These are phyloP conservation scores for Brachyhypopomus gauderio DNA, from an alignment of 2,113 vertebrate species.

Conservation along the genomic window DNA sequence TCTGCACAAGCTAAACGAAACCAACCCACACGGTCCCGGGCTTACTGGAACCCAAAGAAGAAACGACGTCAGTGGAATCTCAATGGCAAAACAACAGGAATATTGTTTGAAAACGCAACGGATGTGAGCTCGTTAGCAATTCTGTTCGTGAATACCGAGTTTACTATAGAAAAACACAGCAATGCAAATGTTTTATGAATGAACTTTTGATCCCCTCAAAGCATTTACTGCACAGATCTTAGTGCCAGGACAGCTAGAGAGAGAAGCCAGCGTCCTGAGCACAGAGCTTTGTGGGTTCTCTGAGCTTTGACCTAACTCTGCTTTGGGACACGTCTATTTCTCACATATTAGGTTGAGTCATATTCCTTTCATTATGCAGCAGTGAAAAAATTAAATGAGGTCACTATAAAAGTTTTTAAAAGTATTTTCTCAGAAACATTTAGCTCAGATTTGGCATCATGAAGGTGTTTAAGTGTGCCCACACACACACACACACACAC, in stretches of 20 bases:
- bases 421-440: background rate
- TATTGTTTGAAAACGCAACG: background rate
- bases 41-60: background rate
- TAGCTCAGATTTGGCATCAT: background rate
- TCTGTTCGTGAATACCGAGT: too few relatives aligned
- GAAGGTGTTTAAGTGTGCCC: background rate
- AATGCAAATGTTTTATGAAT: background rate
- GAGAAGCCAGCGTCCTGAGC: too few relatives aligned
- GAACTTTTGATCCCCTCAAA: background rate
- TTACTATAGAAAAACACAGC: too few relatives aligned
- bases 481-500: too few relatives aligned
- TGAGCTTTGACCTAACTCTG: background rate
- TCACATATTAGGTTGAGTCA: constrained; percentile 6
- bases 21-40: background rate
- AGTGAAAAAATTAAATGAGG: too few relatives aligned
- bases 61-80: background rate
- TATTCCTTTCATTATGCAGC: background rate
- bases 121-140: too few relatives aligned
- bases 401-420: too few relatives aligned
- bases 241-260: background rate
- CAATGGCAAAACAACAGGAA: background rate
- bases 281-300: background rate
- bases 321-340: background rate
- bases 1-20: background rate
- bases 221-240: background rate